Conservation (phyloP, 2,113 vertebrate genomes). For the Laticauda laticaudata region DNA sequence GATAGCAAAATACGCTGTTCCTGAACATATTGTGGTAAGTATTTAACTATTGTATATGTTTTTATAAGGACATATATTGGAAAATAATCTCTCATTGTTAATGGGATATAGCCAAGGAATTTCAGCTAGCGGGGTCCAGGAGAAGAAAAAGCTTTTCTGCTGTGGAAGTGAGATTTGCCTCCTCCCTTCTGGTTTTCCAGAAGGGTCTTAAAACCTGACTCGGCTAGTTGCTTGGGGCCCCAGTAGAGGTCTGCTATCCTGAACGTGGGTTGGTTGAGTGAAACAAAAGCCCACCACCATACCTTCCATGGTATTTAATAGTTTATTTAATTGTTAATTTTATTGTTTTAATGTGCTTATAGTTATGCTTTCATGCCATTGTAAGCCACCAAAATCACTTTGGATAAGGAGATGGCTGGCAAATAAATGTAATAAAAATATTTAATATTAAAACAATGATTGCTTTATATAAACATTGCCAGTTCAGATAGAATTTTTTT, state of each 20-base stretch:
- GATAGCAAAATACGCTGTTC: conserved; percentile 90
- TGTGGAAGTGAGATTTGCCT: neutral
- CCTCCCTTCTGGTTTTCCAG: neutral
- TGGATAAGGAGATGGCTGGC: neutral
- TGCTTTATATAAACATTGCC: neutral
- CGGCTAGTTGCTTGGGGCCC: neutral
- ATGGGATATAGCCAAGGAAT: neutral
- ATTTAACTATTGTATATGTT: neutral
- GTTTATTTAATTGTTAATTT: neutral
- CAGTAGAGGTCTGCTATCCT: neutral
- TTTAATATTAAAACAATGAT: neutral
- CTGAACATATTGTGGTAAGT: conserved; percentile 88
- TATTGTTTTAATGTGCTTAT: neutral
- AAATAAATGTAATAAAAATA: neutral
- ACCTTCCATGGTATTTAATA: neutral
- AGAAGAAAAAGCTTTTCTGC: neutral
- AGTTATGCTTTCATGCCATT: neutral
- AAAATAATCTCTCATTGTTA: neutral
- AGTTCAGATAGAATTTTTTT: neutral
- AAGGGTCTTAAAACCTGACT: neutral
- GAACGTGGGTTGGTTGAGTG: neutral
- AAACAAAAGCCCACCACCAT: neutral
- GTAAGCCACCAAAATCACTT: neutral
- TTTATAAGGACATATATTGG: neutral
- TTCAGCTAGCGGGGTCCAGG: neutral